Conservation (phyloP, 2,888 invertebrate genomes). For the Ditula angustiorana region DNA sequence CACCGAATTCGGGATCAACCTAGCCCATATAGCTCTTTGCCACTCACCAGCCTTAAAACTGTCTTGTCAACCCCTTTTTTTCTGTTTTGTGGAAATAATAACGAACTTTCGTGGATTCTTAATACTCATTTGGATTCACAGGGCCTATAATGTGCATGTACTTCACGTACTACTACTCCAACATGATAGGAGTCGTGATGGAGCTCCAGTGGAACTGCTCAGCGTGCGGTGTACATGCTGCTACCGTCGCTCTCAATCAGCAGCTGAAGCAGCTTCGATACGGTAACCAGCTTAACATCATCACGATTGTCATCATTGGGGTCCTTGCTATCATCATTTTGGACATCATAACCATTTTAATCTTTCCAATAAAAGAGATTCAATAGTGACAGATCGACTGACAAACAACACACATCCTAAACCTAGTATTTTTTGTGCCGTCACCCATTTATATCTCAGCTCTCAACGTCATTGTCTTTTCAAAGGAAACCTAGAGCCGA, state of each 20-base stretch:
- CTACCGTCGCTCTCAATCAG: slow-evolving; percentile 6
- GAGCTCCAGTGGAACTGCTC: slow-evolving; percentile 13
- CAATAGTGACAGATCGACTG: no score
- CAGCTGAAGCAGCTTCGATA: not conserved
- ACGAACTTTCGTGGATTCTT: no score
- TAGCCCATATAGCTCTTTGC: no score
- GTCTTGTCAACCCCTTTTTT: no score
- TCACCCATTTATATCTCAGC: no score
- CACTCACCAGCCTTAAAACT: no score
- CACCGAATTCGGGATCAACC: no score
- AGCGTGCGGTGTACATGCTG: not conserved
- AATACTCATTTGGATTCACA: slow-evolving; percentile 42
- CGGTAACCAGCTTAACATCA: not conserved
- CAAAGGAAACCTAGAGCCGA: slow-evolving; percentile 1
- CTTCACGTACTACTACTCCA: slow-evolving; percentile 46
- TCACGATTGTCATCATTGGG: slow-evolving; percentile 1
- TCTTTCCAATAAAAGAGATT: no score
- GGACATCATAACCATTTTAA: not conserved
- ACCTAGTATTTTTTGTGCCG: no score
- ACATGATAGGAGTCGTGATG: not conserved
- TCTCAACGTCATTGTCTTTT: not conserved
- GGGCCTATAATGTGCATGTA: slow-evolving; percentile 46
- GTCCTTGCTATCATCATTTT: not conserved
- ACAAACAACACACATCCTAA: no score
- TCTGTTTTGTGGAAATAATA: no score